A percentile compares a stretch with the other conserved stretches of the same genome.
phyloP scores from a whole-genome alignment of 2,113 vertebrate genomes.

The Coracopsis vasa region DNA sequence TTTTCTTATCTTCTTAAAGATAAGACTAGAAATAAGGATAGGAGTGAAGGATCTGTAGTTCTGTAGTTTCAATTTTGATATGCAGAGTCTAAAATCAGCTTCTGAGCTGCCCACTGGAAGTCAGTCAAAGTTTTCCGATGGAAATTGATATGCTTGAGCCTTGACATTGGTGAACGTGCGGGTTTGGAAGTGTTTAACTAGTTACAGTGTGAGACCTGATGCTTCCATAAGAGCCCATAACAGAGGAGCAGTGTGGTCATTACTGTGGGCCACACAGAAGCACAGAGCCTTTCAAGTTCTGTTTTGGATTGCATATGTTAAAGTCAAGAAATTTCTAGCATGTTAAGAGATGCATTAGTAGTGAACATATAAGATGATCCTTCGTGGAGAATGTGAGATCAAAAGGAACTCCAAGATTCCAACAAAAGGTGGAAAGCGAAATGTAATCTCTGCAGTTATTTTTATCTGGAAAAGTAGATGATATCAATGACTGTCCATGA shows the following conservation, averaged over 20 bases:
- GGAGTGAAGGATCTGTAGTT: not conserved
- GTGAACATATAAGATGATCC: not conserved
- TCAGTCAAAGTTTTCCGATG: not conserved
- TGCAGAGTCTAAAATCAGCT: not conserved
- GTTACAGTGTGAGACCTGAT: not conserved
- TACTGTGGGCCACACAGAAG: not conserved
- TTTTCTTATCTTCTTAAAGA: not conserved
- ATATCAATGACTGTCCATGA: not conserved
- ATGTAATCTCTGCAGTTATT: slow-evolving; percentile 49
- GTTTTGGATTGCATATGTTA: slow-evolving; percentile 37
- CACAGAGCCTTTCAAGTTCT: not conserved
- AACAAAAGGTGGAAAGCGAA: slow-evolving; percentile 51
- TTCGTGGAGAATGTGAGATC: slow-evolving; percentile 48
- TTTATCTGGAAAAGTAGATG: slow-evolving; percentile 17
- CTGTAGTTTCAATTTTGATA: not conserved
- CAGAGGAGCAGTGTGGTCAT: not conserved
- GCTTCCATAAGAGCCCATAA: not conserved
- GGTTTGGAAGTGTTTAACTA: not conserved
- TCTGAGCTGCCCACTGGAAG: not conserved
- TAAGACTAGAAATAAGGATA: not conserved
- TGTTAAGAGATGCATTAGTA: not conserved
- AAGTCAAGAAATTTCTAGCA: slow-evolving; percentile 20
- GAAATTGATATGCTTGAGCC: not conserved
- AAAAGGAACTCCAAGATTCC: slow-evolving; percentile 50
- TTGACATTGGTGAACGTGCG: not conserved